These are phyloP conservation scores for Sus cebifrons DNA, from an alignment of 2,797 vertebrate species.

Conservation along the genomic window DNA sequence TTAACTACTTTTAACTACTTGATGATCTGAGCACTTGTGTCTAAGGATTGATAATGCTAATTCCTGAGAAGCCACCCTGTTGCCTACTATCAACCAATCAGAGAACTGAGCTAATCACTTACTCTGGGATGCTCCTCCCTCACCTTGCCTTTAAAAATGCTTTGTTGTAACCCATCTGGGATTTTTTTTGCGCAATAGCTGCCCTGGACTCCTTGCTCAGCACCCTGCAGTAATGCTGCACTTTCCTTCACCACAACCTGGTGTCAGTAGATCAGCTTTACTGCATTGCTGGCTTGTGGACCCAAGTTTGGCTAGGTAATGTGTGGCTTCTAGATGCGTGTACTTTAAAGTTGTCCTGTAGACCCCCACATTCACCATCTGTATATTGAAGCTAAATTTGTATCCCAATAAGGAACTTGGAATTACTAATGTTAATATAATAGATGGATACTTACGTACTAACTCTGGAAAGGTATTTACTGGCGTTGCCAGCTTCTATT, in stretches of 20 bases:
- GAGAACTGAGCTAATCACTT: background rate
- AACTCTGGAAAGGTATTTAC: background rate
- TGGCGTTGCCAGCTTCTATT: background rate
- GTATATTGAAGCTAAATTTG: constrained; percentile 47
- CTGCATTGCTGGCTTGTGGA: background rate
- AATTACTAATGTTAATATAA: background rate
- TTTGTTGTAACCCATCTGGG: too few relatives aligned
- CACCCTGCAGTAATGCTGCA: background rate
- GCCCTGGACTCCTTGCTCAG: background rate
- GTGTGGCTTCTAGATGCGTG: background rate
- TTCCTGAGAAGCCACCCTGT: background rate
- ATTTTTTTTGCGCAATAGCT: background rate
- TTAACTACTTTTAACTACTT: background rate
- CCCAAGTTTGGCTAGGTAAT: background rate
- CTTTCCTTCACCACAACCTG: background rate
- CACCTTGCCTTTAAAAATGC: background rate
- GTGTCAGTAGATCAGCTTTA: background rate
- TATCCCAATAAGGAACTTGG: background rate
- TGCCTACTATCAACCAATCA: background rate
- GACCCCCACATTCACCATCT: background rate
- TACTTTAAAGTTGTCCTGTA: background rate
- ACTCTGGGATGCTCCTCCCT: background rate
- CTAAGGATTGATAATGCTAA: background rate
- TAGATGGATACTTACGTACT: background rate
- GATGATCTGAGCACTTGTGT: background rate